phyloP scores from a whole-genome alignment of 1,140 invertebrate genomes.

The Pteromalus puparum region DNA sequence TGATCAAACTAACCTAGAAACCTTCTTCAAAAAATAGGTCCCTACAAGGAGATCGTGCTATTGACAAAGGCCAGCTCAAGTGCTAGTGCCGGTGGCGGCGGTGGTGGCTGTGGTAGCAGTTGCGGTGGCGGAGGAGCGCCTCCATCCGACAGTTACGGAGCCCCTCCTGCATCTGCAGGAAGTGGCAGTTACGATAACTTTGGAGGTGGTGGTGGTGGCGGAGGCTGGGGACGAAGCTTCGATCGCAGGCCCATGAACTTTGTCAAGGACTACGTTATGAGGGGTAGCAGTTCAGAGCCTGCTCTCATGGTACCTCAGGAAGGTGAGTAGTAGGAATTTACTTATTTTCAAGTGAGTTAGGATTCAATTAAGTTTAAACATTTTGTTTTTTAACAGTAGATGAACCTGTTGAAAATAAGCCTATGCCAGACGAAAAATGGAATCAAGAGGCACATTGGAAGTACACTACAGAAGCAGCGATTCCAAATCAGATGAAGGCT shows the following conservation, averaged over 20 bases:
- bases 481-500: constrained; percentile 11
- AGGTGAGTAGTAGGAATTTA: not conserved
- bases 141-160: constrained; percentile 62
- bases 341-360: not conserved
- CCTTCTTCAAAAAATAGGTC: constrained; percentile 51
- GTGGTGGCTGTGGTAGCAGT: constrained; percentile 55
- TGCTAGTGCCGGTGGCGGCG: constrained; percentile 49
- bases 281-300: not conserved
- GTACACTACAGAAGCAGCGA: not conserved
- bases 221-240: constrained; percentile 71
- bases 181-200: constrained; percentile 55
- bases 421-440: constrained; percentile 3
- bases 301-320: not conserved
- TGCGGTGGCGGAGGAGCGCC: constrained; percentile 44
- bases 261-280: constrained; percentile 48
- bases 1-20: not conserved
- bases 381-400: not conserved
- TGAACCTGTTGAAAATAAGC: not conserved
- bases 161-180: constrained; percentile 62
- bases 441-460: constrained; percentile 12
- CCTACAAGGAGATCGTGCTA: constrained; percentile 68
- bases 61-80: constrained; percentile 65
- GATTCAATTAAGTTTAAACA: not conserved
- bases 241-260: constrained; percentile 50
- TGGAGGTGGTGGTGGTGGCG: constrained; percentile 57